Evolutionary conservation across 2,797 vertebrate species (phyloP).

Genomic region (Eupleurogrammus muticus): DNA sequence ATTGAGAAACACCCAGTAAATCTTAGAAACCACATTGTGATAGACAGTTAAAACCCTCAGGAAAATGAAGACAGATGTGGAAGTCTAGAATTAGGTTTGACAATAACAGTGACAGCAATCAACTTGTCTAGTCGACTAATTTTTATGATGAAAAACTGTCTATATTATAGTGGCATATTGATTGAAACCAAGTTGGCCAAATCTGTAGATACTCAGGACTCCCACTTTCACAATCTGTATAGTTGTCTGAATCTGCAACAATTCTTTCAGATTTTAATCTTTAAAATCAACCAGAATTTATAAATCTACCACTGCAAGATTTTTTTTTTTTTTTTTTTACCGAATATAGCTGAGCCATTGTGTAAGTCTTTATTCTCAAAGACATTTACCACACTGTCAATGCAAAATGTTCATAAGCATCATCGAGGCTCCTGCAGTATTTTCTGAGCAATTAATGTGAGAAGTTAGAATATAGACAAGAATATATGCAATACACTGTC

Average conservation of each 20-base stretch:
- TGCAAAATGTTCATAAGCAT: slow-evolving; percentile 25
- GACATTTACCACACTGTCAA: slow-evolving; percentile 25
- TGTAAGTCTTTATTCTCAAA: slow-evolving; percentile 45
- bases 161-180: slow-evolving; percentile 51
- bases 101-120: slow-evolving; percentile 68
- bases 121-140: slow-evolving; percentile 67
- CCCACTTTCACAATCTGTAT: slow-evolving; percentile 1
- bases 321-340: slow-evolving; percentile 34
- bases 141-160: slow-evolving; percentile 69
- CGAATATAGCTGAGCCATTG: slow-evolving; percentile 29
- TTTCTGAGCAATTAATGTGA: neutral
- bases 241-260: too few relatives aligned
- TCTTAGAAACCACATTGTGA: slow-evolving; percentile 73
- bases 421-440: slow-evolving; percentile 1
- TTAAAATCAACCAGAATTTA: slow-evolving; percentile 25
- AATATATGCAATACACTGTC: slow-evolving; percentile 1
- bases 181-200: slow-evolving; percentile 56
- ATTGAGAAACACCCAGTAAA: slow-evolving; percentile 73
- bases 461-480: neutral
- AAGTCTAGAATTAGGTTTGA: slow-evolving; percentile 72
- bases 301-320: slow-evolving; percentile 20
- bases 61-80: slow-evolving; percentile 84
- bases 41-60: slow-evolving; percentile 75
- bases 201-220: neutral
- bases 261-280: slow-evolving; percentile 14